A percentile compares a stretch with the other conserved stretches of the same genome.
Conservation (phyloP, 2,888 invertebrate species). For the Artemia sp. region DNA sequence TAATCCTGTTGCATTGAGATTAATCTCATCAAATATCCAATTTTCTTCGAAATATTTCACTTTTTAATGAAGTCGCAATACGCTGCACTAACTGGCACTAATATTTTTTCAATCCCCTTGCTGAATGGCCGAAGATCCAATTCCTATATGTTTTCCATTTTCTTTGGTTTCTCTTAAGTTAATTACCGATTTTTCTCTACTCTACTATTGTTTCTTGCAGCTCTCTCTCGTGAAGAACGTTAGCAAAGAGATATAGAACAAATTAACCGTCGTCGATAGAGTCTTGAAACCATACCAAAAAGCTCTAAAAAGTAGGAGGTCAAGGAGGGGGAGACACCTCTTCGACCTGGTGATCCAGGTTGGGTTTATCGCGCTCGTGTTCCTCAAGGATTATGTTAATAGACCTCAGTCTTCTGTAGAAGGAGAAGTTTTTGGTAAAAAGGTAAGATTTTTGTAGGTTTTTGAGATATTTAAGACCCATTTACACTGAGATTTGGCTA, state of each 20-base stretch:
- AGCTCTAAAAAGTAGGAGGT: slow-evolving; percentile 43
- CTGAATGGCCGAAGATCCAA: background rate
- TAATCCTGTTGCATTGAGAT: too few species aligned
- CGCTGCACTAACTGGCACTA: too few species aligned
- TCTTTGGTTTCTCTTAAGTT: background rate
- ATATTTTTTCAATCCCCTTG: background rate
- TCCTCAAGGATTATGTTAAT: slow-evolving; percentile 88
- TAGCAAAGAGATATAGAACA: slow-evolving; percentile 79
- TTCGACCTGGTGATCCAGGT: slow-evolving; percentile 84
- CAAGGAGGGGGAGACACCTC: slow-evolving; percentile 44
- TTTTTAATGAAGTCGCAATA: too few species aligned
- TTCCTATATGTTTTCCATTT: background rate
- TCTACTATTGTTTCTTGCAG: slow-evolving; percentile 31
- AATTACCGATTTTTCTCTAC: background rate
- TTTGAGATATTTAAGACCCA: too few species aligned
- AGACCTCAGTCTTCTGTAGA: slow-evolving; percentile 81
- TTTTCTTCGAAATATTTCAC: too few species aligned
- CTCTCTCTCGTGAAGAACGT: slow-evolving; percentile 79
- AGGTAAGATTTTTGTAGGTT: slow-evolving; percentile 23
- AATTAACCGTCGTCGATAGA: slow-evolving; percentile 42
- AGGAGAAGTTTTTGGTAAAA: slow-evolving; percentile 44
- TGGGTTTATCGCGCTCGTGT: slow-evolving; percentile 90
- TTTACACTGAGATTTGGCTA: too few species aligned
- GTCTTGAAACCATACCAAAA: slow-evolving; percentile 30
- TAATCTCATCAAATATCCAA: too few species aligned